Evolutionary conservation across 2,113 vertebrate species (phyloP), one percentile per base, ranked within the genome.

Genomic region (Sylvietta virens): DNA sequence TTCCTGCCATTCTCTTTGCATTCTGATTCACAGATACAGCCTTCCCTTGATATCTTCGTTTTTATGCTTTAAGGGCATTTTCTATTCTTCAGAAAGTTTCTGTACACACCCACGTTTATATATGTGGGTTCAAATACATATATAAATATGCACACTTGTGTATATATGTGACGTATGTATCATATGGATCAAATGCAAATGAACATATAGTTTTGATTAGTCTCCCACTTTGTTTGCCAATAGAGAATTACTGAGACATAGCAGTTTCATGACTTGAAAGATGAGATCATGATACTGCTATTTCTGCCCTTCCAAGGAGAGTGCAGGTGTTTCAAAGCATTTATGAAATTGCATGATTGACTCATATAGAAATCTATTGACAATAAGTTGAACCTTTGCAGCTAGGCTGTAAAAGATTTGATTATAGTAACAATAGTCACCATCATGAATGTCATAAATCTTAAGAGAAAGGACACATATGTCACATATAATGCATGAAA

Each of bases 381-480:
- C 97, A 97, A 96, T 97, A 97, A 95, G 92, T 97, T 97, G 97
- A 97, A 97, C 97, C 94, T 97, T 97, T 47, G 39, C 92, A 96
- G 94, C 70, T 74, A 97, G 88, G 92, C 94, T 96, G 92, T 96
- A 97, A 96, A 97, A 98, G 96, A 96, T 98, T 97, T 97, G 97
- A 97, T 98, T 98, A 95, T 95, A 96, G 94, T 86, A 97, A 98
- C 98, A 98, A 98, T 98, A 90, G 97, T 94, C 91, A 97, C 96
- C 88, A 74, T 95, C 97, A 88, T 94, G 94, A 96, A 97, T 97
- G 92, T 98, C 98, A 98, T 98, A 98, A 98, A 98, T 98, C 98
- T 98, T 98, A 97, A 97, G 87, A 97, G 98, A 98, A 98, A 98
- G 96, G 96, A 97, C 97, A 97, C 95, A 97, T 97, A 96, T 98